These are phyloP conservation scores for Molanna angustata DNA, from an alignment of 2,888 invertebrate species.

Conservation along the genomic window DNA sequence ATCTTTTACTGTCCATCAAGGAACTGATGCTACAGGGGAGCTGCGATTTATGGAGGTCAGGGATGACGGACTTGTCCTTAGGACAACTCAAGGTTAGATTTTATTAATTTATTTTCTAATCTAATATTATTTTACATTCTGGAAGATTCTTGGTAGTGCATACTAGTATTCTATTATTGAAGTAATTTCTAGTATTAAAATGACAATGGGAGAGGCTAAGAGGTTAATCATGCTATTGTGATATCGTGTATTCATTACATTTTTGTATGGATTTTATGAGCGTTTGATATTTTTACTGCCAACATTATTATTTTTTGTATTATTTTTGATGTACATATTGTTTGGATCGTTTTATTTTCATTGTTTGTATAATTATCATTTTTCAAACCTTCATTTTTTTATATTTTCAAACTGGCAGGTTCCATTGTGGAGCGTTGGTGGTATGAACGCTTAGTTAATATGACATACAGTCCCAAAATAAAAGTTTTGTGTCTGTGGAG, in stretches of 20 bases:
- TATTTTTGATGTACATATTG: not conserved
- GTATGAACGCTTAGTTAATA: slow-evolving; percentile 98
- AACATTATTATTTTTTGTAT: not conserved
- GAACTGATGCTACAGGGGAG: slow-evolving; percentile 87
- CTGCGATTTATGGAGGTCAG: slow-evolving; percentile 90
- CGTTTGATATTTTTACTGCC: too few species aligned
- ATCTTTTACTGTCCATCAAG: slow-evolving; percentile 97
- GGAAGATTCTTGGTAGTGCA: not conserved
- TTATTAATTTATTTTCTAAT: not conserved
- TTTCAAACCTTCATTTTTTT: slow-evolving; percentile 1
- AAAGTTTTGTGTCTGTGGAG: slow-evolving; percentile 97
- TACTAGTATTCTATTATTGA: too few species aligned
- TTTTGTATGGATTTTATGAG: too few species aligned
- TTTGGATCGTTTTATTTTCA: not conserved
- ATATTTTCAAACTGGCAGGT: slow-evolving; percentile 47
- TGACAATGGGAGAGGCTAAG: too few species aligned
- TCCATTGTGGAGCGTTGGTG: slow-evolving; percentile 96
- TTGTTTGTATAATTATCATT: not conserved
- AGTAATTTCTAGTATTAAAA: too few species aligned
- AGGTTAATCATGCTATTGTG: too few species aligned
- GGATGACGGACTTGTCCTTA: slow-evolving; percentile 88
- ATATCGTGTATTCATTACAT: too few species aligned
- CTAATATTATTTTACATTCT: not conserved
- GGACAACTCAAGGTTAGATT: slow-evolving; percentile 58
- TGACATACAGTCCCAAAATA: slow-evolving; percentile 99